Evolutionary conservation across 2,797 vertebrate genomes (phyloP), one percentile per base, ranked within the genome.

Genomic region (Borostomias antarcticus): DNA sequence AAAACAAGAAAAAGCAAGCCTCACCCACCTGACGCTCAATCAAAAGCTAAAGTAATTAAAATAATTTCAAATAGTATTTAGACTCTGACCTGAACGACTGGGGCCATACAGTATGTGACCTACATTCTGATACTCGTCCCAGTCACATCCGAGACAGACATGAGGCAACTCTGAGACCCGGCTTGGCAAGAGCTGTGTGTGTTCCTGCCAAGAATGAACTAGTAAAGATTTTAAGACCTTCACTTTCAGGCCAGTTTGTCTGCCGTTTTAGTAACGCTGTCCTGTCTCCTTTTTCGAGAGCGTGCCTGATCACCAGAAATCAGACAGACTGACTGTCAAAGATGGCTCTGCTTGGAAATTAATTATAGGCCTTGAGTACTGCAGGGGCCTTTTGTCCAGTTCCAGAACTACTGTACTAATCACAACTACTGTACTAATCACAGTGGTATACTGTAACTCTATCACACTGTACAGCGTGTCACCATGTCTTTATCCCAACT

Each of bases 371-470:
- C n/a, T 11, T 13, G 25, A 59, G 5, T 15, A 56, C 11, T 75
- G 5, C 50, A 67, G 51, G n/a, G 43, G 10, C 37, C 37, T 29
- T 30, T 30, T 21, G 23, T 67, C 72, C 58, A 28, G 54, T 25
- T 37, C 23, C 73, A 76, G n/a, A n/a, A n/a, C n/a, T n/a, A n/a
- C 57, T n/a, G 45, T 17, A 32, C 76, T 75, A 77, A 77, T 75
- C 82, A 77, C 52, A 64, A 65, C 69, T 76, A 64, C 48, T 81
- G 75, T 70, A 84, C 76, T 64, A 75, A 77, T 79, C 68, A 77
- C 28, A 53, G 58, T 5, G 17, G 61, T 64, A 70, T 70, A 37
- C 68, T n/a, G n/a, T n/a, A n/a, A n/a, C 74, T 76, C 73, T 69
- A 37, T 7, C 70, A 62, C n/a, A 33, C 35, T 15, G 32, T 50